Base-by-base conservation (phyloP, 2,113 vertebrate species). In the Butorides virescens region DNA sequence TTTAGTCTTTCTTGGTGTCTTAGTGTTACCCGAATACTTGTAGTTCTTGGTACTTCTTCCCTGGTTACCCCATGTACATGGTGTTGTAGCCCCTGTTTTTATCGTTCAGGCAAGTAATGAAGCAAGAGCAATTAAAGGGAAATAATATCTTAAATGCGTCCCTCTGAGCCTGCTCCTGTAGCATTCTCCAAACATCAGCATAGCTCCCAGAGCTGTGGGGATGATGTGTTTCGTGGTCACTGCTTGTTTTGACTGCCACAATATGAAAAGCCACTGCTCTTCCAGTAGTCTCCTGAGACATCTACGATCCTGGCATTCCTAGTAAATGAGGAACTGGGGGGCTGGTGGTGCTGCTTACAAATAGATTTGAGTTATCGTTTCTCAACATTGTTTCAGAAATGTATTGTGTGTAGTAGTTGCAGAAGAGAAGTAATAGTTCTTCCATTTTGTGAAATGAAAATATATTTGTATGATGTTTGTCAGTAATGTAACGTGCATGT, bases 181-280 rank as follows among this genome's bases (percentile, higher is more conserved):
- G 44, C n/a, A 1, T n/a, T 71, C 61, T 62, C n/a, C 62, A 30
- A 14, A 11, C 39, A 10, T 30, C 25, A 2, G 0, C 3, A 22
- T 4, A 46, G 62, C 50, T 76, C 88, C 36, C 63, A 53, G 63
- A 53, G 63, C 67, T 49, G 20, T 19, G 67, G 39, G 49, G 55
- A 13, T 46, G 75, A 20, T 56, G 70, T 44, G n/a, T 70, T 83
- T 65, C 53, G n/a, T 55, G 65, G 66, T 89, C 76, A 13, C 59
- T 61, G 32, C 81, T 85, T 70, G 62, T 39, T 78, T 59, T 50
- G 61, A 30, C 37, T 66, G 77, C 23, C 46, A 25, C 14, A 11
- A 5, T 3, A 2, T 29, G 55, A 88, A 46, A 59, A 83, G 39
- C 46, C 25, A 6, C 83, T 58, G 72, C 55, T 78, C 80, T 39